Conservation (phyloP, 2,888 invertebrate species). For the Leptarthrus brevirostris region DNA sequence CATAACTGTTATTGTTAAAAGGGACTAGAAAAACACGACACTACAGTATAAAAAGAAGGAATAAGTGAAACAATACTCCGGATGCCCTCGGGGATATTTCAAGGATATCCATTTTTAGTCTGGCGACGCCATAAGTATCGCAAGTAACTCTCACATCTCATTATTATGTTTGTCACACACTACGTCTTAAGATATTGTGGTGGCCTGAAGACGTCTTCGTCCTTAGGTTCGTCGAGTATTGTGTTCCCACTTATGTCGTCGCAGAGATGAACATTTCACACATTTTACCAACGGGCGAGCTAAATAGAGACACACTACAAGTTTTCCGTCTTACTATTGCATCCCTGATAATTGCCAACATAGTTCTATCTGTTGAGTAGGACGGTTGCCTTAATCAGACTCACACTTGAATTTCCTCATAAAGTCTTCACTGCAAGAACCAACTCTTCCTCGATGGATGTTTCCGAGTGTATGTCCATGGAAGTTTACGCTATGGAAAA, state of each 20-base stretch:
- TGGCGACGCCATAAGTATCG: constrained; percentile 49
- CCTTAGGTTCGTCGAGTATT: constrained; percentile 22
- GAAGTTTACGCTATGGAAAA: background rate
- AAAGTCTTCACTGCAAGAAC: background rate
- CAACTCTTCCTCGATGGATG: constrained; percentile 29
- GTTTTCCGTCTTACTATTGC: constrained; percentile 32
- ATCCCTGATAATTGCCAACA: constrained; percentile 36
- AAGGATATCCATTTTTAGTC: constrained; percentile 49
- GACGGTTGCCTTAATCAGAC: constrained; percentile 39
- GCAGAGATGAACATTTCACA: constrained; percentile 43
- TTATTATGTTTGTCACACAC: constrained; percentile 53
- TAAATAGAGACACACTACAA: constrained; percentile 32
- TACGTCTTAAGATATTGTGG: constrained; percentile 43
- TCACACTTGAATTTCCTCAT: constrained; percentile 11
- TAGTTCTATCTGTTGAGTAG: constrained; percentile 4
- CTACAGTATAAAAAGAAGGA: constrained; percentile 41
- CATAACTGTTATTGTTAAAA: constrained; percentile 48
- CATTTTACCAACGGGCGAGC: constrained; percentile 4
- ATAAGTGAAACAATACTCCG: constrained; percentile 50
- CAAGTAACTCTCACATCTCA: constrained; percentile 52
- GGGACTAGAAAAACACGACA: constrained; percentile 23
- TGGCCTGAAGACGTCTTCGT: constrained; percentile 24
- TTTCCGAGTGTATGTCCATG: constrained; percentile 37
- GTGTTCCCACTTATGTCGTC: constrained; percentile 42
- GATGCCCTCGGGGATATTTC: constrained; percentile 50